phyloP scores from a whole-genome alignment of 2,113 vertebrate genomes.

The Tautogolabrus adspersus region DNA sequence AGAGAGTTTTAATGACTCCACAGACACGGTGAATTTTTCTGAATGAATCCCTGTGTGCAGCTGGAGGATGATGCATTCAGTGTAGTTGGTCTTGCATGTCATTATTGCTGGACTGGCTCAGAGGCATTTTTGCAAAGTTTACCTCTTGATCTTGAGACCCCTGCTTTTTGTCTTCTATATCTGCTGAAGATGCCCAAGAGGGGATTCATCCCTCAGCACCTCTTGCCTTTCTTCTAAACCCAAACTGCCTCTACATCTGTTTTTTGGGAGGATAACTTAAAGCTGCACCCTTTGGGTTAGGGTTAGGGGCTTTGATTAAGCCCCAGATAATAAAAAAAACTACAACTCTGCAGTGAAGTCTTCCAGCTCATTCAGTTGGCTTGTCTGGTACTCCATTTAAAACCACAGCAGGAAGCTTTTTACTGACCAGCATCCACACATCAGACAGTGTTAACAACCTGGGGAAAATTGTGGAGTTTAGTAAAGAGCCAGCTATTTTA shows the following conservation, averaged over 20 bases:
- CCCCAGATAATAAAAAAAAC: no score
- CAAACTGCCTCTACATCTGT: not conserved
- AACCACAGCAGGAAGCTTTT: no score
- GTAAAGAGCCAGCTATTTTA: no score
- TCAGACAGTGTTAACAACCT: no score
- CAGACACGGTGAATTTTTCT: not conserved
- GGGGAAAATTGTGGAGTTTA: no score
- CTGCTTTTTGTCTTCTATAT: not conserved
- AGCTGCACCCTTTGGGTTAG: not conserved
- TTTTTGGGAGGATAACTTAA: not conserved
- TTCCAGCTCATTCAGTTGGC: no score
- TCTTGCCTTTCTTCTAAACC: no score
- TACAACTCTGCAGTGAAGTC: no score
- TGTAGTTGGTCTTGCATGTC: no score
- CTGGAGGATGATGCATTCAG: not conserved
- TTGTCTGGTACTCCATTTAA: no score
- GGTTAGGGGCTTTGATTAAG: no score
- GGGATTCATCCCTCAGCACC: not conserved
- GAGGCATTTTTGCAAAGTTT: not conserved
- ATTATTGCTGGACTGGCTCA: not conserved
- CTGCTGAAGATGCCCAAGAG: not conserved
- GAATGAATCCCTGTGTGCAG: not conserved
- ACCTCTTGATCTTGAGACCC: not conserved
- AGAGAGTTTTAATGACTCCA: slow-evolving; percentile 1
- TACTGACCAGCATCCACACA: no score